These are phyloP conservation scores for Salvelinus fontinalis DNA, from an alignment of 2,113 vertebrate genomes.

Conservation along the genomic window DNA sequence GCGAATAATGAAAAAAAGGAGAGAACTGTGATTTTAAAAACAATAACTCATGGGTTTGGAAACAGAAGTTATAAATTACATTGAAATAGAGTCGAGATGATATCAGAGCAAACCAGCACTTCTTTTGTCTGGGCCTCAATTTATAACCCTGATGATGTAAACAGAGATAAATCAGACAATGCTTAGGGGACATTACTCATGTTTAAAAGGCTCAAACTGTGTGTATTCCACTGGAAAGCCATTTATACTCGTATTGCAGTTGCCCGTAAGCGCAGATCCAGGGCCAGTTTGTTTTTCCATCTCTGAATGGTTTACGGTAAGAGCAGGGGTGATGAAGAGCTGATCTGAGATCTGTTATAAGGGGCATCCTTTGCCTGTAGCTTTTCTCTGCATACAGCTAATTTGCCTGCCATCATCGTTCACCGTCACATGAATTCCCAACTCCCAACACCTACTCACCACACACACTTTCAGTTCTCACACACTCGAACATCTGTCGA, in stretches of 20 bases:
- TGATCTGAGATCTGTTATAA: not conserved
- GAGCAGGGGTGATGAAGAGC: too few relatives aligned
- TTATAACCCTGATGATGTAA: conserved; percentile 33
- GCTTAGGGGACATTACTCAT: conserved; percentile 35
- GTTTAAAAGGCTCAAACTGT: conserved; percentile 13
- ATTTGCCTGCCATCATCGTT: not conserved
- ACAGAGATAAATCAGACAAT: conserved; percentile 24
- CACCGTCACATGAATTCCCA: too few relatives aligned
- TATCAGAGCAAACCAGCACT: not conserved
- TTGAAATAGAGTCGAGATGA: not conserved
- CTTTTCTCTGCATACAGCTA: not conserved
- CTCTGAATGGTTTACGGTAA: not conserved
- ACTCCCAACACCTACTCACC: not conserved
- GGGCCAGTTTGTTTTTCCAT: not conserved
- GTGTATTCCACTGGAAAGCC: conserved; percentile 29
- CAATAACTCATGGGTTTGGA: not conserved
- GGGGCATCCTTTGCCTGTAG: not conserved
- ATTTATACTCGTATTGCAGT: conserved; percentile 3
- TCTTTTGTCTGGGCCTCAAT: conserved; percentile 26
- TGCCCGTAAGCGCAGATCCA: not conserved
- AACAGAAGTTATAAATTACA: too few relatives aligned
- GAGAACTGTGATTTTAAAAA: not conserved
- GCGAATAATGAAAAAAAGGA: not conserved
- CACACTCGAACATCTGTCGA: too few relatives aligned
- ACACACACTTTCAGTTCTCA: too few relatives aligned